Percentiles rank a stretch among this genome's conserved stretches.
Evolutionary conservation across 2,888 invertebrate genomes (phyloP).

Genomic region (Hybos culiciformis): DNA sequence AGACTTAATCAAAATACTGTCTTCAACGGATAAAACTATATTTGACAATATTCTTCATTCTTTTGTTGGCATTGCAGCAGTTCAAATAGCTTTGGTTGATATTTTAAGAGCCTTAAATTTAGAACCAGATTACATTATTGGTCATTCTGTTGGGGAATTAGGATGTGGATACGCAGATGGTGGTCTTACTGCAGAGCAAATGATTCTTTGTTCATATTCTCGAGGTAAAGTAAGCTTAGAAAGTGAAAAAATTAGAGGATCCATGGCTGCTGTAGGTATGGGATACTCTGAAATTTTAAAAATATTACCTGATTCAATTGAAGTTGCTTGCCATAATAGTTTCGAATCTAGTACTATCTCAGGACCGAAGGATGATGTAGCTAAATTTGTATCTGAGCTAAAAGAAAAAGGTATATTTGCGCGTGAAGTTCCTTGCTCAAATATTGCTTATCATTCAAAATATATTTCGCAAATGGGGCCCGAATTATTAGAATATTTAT

Average conservation of each 20-base stretch:
- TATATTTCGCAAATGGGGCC: slow-evolving; percentile 58
- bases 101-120: slow-evolving; percentile 45
- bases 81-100: slow-evolving; percentile 47
- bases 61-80: slow-evolving; percentile 57
- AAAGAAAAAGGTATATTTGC: slow-evolving; percentile 60
- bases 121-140: slow-evolving; percentile 57
- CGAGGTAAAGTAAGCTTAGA: slow-evolving; percentile 63
- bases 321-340: slow-evolving; percentile 76
- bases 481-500: slow-evolving; percentile 47
- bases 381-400: slow-evolving; percentile 48
- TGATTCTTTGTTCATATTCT: slow-evolving; percentile 71
- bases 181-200: slow-evolving; percentile 71
- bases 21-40: slow-evolving; percentile 42
- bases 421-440: slow-evolving; percentile 65
- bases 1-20: slow-evolving; percentile 47
- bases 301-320: slow-evolving; percentile 58
- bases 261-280: slow-evolving; percentile 81
- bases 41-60: slow-evolving; percentile 51
- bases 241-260: slow-evolving; percentile 52
- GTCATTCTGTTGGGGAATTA: slow-evolving; percentile 86
- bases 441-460: slow-evolving; percentile 76
- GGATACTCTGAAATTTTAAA: slow-evolving; percentile 40
- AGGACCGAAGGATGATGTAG: slow-evolving; percentile 57
- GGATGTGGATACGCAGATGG: slow-evolving; percentile 92
- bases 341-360: slow-evolving; percentile 77